A percentile compares a stretch with the other conserved stretches of the same genome.
Evolutionary conservation across 92 coral and sea anemone species (phyloP).

Genomic region (Hydrozoanthus gracilis): DNA sequence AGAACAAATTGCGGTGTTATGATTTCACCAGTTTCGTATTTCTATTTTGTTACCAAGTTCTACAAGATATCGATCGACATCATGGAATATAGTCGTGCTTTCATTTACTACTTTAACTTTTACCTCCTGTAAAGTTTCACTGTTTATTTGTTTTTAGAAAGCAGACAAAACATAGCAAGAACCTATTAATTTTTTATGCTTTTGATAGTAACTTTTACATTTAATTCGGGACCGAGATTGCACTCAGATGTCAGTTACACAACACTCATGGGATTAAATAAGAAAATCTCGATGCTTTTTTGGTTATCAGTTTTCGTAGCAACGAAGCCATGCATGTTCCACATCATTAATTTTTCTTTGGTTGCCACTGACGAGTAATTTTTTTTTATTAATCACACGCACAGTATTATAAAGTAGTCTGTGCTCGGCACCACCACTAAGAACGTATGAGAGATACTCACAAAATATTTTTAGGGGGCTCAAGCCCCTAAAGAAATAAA

Average conservation of each 20-base stretch:
- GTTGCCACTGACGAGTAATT: not conserved
- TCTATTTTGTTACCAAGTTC: too few species aligned
- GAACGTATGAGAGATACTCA: not conserved
- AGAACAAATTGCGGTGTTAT: too few species aligned
- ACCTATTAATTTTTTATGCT: not conserved
- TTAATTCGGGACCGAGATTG: not conserved
- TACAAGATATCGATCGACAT: too few species aligned
- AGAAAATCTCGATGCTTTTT: not conserved
- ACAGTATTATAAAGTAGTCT: not conserved
- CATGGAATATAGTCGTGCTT: too few species aligned
- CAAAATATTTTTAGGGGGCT: not conserved
- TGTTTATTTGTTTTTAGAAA: too few species aligned
- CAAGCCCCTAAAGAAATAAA: not conserved
- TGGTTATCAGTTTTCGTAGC: slow-evolving; percentile 24
- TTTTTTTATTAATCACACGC: too few species aligned
- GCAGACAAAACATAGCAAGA: not conserved
- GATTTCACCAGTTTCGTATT: too few species aligned
- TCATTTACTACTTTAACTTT: too few species aligned
- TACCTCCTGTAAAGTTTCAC: too few species aligned
- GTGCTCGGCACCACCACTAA: not conserved
- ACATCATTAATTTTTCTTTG: slow-evolving; percentile 12
- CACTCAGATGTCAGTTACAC: not conserved
- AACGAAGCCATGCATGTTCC: slow-evolving; percentile 13
- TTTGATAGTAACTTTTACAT: not conserved
- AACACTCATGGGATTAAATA: not conserved